Percentiles rank a stretch among this genome's conserved stretches.
Evolutionary conservation across 2,888 invertebrate species (phyloP).

Genomic region (Pheosia gnoma): DNA sequence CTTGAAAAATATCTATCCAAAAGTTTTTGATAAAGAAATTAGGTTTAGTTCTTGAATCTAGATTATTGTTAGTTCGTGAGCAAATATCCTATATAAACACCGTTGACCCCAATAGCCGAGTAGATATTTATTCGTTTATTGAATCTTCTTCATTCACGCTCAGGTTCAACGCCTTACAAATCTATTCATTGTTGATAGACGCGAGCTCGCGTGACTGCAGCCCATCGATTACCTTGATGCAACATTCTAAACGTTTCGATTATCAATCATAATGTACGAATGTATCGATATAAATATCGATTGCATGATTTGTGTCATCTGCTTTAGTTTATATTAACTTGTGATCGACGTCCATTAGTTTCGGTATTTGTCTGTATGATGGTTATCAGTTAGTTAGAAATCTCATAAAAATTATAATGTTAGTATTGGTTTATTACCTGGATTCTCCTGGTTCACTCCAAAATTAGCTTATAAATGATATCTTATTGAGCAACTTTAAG

Average conservation of each 20-base stretch:
- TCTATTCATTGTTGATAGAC: conserved; percentile 1
- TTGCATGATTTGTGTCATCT: not conserved
- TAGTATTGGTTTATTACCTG: too few species aligned
- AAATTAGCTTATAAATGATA: too few species aligned
- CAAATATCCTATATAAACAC: not conserved
- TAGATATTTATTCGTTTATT: too few species aligned
- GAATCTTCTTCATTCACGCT: not conserved
- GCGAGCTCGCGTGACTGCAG: not conserved
- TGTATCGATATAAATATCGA: conserved; percentile 1
- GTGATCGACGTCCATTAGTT: not conserved
- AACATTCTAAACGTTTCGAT: not conserved
- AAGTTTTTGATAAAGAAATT: too few species aligned
- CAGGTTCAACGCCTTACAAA: not conserved
- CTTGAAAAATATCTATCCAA: too few species aligned
- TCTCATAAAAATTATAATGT: too few species aligned
- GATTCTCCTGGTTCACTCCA: too few species aligned
- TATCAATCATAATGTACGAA: not conserved
- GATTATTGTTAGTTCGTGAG: too few species aligned
- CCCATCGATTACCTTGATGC: not conserved
- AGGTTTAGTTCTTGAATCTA: too few species aligned
- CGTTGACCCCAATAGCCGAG: not conserved
- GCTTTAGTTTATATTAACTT: not conserved
- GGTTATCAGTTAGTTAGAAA: too few species aligned
- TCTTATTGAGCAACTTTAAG: too few species aligned
- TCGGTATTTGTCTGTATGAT: too few species aligned